Evolutionary conservation across 2,113 vertebrate genomes (phyloP).

Genomic region (Turdus rufiventris): DNA sequence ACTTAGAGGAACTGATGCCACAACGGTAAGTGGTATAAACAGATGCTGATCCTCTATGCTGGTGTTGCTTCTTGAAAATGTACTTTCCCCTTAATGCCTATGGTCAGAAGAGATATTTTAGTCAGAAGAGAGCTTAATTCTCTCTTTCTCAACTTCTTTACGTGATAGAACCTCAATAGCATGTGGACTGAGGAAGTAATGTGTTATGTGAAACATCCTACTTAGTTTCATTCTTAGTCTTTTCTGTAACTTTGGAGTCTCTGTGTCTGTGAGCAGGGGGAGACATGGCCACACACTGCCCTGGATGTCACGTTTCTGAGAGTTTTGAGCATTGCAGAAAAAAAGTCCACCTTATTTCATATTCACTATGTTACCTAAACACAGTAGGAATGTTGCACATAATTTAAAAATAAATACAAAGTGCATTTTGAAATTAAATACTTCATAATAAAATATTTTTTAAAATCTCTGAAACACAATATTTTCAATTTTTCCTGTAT

Average conservation of each 20-base stretch:
- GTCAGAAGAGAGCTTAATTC: background rate
- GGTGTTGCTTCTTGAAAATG: background rate
- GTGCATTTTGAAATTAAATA: background rate
- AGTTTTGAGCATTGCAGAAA: background rate
- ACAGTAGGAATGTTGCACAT: background rate
- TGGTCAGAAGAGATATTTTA: background rate
- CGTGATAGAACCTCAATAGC: accelerated
- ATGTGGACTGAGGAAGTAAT: background rate
- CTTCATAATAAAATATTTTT: background rate
- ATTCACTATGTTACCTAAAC: background rate
- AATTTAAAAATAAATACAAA: background rate
- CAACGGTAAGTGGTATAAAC: background rate
- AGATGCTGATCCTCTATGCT: background rate
- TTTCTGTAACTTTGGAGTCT: background rate
- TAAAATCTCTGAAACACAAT: background rate
- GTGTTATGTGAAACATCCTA: accelerated
- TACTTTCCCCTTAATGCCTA: background rate
- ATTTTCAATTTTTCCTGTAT: background rate
- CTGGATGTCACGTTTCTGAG: background rate
- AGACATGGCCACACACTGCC: background rate
- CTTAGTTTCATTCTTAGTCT: background rate
- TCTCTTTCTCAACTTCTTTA: background rate
- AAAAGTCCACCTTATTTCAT: background rate
- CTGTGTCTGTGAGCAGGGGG: background rate
- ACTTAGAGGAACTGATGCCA: background rate